phyloP scores from a whole-genome alignment of 2,888 invertebrate species.

The Protonemura montana region DNA sequence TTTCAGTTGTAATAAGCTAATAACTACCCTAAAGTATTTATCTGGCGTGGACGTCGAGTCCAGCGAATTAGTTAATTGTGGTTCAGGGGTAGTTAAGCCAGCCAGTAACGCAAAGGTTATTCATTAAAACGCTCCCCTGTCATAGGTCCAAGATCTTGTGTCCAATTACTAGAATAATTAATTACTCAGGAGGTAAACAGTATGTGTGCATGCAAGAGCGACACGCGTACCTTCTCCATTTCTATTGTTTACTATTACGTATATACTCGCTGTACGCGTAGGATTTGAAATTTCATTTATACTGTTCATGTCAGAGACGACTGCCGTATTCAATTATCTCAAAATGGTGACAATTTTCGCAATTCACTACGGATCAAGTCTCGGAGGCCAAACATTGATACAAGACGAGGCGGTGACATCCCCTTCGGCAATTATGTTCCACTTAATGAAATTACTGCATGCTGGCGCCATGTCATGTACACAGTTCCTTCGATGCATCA shows the following conservation, averaged over 20 bases:
- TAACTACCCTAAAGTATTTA: constrained; percentile 12
- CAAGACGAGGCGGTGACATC: background rate
- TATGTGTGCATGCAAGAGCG: background rate
- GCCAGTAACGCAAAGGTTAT: background rate
- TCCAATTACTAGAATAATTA: background rate
- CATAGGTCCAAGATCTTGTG: constrained; percentile 12
- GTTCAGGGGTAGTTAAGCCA: background rate
- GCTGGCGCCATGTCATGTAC: background rate
- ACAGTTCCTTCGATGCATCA: background rate
- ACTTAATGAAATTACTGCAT: background rate
- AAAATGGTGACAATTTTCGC: background rate
- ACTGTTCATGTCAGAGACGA: background rate
- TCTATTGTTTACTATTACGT: background rate
- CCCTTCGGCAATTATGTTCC: background rate
- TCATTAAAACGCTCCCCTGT: background rate
- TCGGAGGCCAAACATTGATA: background rate
- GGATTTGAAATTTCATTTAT: constrained; percentile 1
- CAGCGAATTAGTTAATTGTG: background rate
- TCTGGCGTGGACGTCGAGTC: background rate
- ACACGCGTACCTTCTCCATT: background rate
- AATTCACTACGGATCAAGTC: background rate
- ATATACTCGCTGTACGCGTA: background rate
- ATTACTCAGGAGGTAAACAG: background rate
- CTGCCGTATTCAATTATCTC: background rate
- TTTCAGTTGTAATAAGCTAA: constrained; percentile 7